Evolutionary conservation across 2,797 vertebrate species (phyloP).

Genomic region (Helarctos malayanus): DNA sequence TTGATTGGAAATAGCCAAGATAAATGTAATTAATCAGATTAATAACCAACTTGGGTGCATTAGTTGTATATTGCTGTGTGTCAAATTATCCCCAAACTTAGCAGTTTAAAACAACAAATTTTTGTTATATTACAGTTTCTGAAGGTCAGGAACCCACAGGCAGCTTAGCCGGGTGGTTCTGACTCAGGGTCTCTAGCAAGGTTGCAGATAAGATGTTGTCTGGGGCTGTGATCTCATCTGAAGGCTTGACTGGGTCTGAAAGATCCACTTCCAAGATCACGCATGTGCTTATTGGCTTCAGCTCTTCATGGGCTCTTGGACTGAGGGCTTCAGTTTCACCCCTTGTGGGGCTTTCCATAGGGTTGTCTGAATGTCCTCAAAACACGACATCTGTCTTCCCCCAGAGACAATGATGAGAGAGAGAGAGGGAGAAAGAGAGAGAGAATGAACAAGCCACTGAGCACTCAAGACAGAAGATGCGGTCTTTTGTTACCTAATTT

Average conservation of each 20-base stretch:
- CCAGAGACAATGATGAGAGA: neutral
- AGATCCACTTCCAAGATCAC: neutral
- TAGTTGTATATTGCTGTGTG: neutral
- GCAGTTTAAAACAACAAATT: neutral
- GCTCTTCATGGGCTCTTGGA: neutral
- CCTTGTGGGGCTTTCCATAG: neutral
- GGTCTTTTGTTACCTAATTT: neutral
- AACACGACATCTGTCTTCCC: neutral
- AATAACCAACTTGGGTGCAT: neutral
- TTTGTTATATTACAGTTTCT: neutral
- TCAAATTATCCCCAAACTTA: neutral
- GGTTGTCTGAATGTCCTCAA: neutral
- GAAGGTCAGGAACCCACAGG: neutral
- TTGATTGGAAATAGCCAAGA: conserved; percentile 18
- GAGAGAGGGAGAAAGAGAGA: neutral
- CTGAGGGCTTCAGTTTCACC: neutral
- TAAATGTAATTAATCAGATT: neutral
- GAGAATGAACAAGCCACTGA: neutral
- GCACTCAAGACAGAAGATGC: neutral
- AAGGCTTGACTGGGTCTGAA: neutral
- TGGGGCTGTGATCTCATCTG: neutral
- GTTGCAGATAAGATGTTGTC: neutral
- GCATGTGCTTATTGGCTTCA: neutral
- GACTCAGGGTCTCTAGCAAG: rapidly evolving
- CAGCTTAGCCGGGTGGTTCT: neutral